Evolutionary conservation across 2,888 invertebrate genomes (phyloP).

Genomic region (Nomada hirtipes): DNA sequence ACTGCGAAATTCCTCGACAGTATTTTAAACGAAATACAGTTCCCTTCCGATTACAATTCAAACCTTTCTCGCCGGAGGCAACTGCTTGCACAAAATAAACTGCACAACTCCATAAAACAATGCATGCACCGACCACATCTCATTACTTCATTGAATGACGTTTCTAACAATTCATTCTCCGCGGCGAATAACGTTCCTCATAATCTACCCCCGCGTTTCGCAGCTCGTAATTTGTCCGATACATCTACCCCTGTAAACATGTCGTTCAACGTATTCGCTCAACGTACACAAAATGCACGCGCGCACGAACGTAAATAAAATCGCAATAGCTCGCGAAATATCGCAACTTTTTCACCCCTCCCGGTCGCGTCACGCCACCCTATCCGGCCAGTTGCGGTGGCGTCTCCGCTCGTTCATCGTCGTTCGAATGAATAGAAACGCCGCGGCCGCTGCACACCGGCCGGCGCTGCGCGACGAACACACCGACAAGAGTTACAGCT

Average conservation of each 20-base stretch:
- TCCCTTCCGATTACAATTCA: neutral
- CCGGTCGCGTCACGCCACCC: neutral
- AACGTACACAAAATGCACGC: constrained; percentile 4
- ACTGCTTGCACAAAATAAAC: neutral
- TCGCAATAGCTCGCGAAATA: constrained; percentile 13
- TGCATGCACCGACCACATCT: neutral
- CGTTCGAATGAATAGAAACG: constrained; percentile 22
- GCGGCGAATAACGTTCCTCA: neutral
- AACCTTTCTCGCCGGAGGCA: neutral
- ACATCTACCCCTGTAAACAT: neutral
- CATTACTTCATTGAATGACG: constrained; percentile 5
- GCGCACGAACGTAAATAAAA: constrained; percentile 7
- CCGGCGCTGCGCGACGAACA: constrained; percentile 33
- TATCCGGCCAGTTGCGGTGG: neutral
- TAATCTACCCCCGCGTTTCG: neutral
- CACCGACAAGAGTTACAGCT: constrained; percentile 76
- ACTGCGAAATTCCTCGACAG: too few relatives aligned
- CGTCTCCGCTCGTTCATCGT: constrained; percentile 4
- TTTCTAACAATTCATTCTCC: neutral
- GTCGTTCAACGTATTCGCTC: constrained; percentile 13
- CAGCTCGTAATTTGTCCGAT: neutral
- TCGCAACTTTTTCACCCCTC: neutral
- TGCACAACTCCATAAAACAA: neutral
- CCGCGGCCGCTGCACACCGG: neutral
- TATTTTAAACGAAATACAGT: too few relatives aligned